Percentiles rank a stretch among this genome's conserved stretches.
Evolutionary conservation across 2,797 vertebrate species (phyloP).

Genomic region (Urosaurus nigricauda): DNA sequence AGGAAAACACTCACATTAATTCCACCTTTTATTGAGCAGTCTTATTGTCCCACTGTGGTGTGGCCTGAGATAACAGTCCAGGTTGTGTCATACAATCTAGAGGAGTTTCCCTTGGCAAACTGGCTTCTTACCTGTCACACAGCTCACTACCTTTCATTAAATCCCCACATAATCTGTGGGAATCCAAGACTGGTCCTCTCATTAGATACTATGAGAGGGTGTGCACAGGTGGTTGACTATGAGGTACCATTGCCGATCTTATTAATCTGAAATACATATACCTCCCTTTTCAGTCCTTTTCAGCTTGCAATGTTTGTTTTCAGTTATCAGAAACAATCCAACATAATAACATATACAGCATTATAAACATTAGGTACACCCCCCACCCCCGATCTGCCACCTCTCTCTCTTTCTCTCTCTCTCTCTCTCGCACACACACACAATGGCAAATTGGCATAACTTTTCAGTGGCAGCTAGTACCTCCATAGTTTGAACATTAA

Average conservation of each 20-base stretch:
- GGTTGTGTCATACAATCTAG: neutral
- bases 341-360: neutral
- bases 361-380: neutral
- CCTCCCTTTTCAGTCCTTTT: neutral
- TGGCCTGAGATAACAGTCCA: neutral
- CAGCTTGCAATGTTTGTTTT: neutral
- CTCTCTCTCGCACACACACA: too few relatives aligned
- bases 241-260: neutral
- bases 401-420: neutral
- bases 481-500: too few relatives aligned
- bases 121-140: neutral
- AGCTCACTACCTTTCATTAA: neutral
- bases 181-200: neutral
- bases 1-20: slow-evolving; percentile 11
- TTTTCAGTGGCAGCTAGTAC: too few relatives aligned
- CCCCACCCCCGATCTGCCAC: too few relatives aligned
- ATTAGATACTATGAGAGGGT: neutral
- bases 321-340: neutral
- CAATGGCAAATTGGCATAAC: too few relatives aligned
- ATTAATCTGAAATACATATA: too few relatives aligned
- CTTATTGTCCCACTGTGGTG: neutral
- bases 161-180: neutral
- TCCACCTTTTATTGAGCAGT: neutral
- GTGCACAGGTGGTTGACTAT: too few relatives aligned
- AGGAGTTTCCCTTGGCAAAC: neutral